Conservation (phyloP, 35 echinoderm and acorn worm species). For the Hemicentrotus pulcherrimus region DNA sequence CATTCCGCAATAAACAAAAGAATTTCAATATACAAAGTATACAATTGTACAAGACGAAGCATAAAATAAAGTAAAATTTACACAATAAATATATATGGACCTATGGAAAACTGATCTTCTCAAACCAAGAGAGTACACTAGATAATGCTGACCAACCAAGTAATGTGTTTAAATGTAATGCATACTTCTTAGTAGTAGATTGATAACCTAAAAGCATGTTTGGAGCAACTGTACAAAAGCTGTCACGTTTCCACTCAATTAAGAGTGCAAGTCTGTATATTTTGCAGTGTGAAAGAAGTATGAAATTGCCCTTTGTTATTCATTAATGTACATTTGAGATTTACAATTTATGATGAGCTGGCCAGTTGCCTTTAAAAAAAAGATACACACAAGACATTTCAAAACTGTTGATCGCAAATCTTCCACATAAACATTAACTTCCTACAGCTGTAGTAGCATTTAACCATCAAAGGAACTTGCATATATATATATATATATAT, state of each 20-base stretch:
- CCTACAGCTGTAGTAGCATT: too few species aligned
- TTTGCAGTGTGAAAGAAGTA: not conserved
- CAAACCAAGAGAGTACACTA: not conserved
- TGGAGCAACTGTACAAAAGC: not conserved
- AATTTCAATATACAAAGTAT: not conserved
- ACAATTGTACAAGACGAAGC: not conserved
- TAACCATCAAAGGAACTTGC: too few species aligned
- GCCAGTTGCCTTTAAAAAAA: too few species aligned
- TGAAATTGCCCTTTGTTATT: not conserved
- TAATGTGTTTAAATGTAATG: too few species aligned
- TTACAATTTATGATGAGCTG: too few species aligned
- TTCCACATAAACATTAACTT: too few species aligned
- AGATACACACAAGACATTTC: too few species aligned
- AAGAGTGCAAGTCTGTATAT: not conserved
- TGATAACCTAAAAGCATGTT: not conserved
- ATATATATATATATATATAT: too few species aligned
- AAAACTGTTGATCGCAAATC: too few species aligned
- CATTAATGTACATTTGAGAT: too few species aligned
- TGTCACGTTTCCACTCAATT: not conserved
- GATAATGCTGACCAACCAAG: not conserved
- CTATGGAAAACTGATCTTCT: too few species aligned
- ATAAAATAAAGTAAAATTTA: not conserved
- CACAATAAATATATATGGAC: not conserved
- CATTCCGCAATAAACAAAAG: conserved; percentile 5
- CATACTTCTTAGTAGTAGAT: too few species aligned